Evolutionary conservation across 2,113 vertebrate genomes (phyloP).

Genomic region (Paradisaea rubra): DNA sequence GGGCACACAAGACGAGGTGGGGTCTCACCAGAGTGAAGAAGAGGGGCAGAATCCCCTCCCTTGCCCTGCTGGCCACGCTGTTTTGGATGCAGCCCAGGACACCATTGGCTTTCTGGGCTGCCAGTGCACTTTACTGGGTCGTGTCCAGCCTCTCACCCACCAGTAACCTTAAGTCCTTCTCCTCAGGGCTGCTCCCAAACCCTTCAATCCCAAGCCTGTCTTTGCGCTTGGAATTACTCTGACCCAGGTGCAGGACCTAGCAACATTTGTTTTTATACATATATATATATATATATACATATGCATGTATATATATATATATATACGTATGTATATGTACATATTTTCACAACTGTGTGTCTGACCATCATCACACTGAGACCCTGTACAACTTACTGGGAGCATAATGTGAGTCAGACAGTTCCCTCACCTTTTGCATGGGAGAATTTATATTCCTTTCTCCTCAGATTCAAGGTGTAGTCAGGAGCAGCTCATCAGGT

Average conservation of each 20-base stretch:
- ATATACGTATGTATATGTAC: too few species aligned
- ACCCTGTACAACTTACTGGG: neutral
- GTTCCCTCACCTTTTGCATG: neutral
- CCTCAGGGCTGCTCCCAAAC: neutral
- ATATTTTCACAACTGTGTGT: neutral
- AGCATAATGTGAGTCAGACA: neutral
- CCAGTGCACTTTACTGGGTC: too few species aligned
- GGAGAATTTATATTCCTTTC: neutral
- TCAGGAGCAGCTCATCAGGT: neutral
- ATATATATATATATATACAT: too few species aligned
- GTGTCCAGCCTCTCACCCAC: neutral
- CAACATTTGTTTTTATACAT: too few species aligned
- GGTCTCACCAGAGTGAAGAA: neutral
- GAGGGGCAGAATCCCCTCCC: neutral
- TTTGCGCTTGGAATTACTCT: neutral
- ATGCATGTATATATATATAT: too few species aligned
- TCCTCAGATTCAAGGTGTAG: neutral
- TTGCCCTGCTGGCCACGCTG: accelerated
- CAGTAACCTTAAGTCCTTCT: neutral
- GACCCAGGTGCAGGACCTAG: neutral
- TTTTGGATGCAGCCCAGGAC: neutral
- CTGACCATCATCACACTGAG: neutral
- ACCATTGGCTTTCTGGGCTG: neutral
- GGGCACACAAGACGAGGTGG: too few species aligned
- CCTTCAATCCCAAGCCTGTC: neutral